Evolutionary conservation across 2,888 invertebrate species (phyloP), one percentile per base, ranked within the genome.

Genomic region (Seira ritae): DNA sequence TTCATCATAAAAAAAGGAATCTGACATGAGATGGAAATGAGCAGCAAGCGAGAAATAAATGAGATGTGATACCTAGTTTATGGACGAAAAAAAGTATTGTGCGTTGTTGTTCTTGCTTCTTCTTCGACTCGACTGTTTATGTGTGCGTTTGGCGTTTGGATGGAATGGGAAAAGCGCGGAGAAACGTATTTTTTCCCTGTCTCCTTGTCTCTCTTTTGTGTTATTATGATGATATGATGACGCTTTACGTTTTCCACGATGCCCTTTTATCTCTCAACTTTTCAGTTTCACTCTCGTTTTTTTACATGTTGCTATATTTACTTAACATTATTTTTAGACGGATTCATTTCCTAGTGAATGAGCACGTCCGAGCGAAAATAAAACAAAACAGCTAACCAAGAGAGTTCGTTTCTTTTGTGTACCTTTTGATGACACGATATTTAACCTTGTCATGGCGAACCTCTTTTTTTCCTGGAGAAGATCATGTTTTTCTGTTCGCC

Each of bases 11-110:
- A 80, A 42, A 73, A 71, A 67, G 62, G 73, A 74, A 76, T 69
- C 75, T 81, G 81, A 76, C 75, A 81, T 74, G 69, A 46, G 75
- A 73, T 69, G 69, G 69, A 50, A 79, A 79, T 68, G 80, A 73
- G 17, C 46, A 71, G 78, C 50, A 72, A 79, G 50, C 17, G 73
- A 72, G 77, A 68, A 55, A 37, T 37, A 37, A 50, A 50, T 50
- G 50, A 50, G 50, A 50, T 50, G 50, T n/a, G 50, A 50, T 50
- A 50, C 17, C 50, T n/a, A 50, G 50, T 50, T 50, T 50, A 67
- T 75, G 24, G 20, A 10, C 24, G 20, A 10, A 31, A 68, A 17
- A 22, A 15, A 15, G 66, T 66, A 66, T 20, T 17, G 66, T 22
- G 66, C 31, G 31, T 31, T 31, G 31, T 31, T 31, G 31, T 31